phyloP scores from a whole-genome alignment of 2,797 vertebrate species.

The Gephyroberyx darwinii region DNA sequence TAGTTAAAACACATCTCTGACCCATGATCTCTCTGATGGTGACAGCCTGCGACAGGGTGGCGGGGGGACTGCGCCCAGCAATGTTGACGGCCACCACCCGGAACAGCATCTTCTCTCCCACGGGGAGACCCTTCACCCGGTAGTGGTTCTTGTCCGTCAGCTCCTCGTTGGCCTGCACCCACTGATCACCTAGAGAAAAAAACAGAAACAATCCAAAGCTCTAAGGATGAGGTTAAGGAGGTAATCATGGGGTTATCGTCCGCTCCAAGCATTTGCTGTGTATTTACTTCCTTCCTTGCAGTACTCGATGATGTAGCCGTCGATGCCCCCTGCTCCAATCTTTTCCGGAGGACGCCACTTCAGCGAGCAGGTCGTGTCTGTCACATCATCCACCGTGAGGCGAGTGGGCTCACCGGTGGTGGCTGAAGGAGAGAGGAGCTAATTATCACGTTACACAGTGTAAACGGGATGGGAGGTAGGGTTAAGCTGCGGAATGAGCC shows the following conservation, averaged over 20 bases:
- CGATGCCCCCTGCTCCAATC: slow-evolving; percentile 89
- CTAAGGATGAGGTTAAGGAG: not conserved
- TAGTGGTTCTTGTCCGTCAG: slow-evolving; percentile 81
- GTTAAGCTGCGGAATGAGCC: slow-evolving; percentile 64
- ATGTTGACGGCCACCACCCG: slow-evolving; percentile 87
- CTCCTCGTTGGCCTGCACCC: slow-evolving; percentile 82
- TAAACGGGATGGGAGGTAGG: slow-evolving; percentile 53
- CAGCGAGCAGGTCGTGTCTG: slow-evolving; percentile 86
- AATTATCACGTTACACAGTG: slow-evolving; percentile 60
- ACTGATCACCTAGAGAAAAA: slow-evolving; percentile 81
- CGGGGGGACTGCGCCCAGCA: slow-evolving; percentile 85
- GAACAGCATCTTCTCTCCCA: slow-evolving; percentile 88
- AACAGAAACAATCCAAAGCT: not conserved
- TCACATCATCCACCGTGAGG: slow-evolving; percentile 87
- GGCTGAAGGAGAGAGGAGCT: slow-evolving; percentile 72
- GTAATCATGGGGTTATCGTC: not conserved
- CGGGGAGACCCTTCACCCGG: slow-evolving; percentile 85
- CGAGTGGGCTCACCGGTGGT: slow-evolving; percentile 87
- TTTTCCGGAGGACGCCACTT: slow-evolving; percentile 90
- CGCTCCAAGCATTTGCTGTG: not conserved
- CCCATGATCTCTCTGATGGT: slow-evolving; percentile 89
- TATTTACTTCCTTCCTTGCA: slow-evolving; percentile 89
- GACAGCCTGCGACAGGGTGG: slow-evolving; percentile 82
- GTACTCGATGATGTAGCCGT: slow-evolving; percentile 91
- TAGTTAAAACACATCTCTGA: slow-evolving; percentile 62